Base-by-base conservation (phyloP, 2,888 invertebrate species). In the Nemoura dubitans region DNA sequence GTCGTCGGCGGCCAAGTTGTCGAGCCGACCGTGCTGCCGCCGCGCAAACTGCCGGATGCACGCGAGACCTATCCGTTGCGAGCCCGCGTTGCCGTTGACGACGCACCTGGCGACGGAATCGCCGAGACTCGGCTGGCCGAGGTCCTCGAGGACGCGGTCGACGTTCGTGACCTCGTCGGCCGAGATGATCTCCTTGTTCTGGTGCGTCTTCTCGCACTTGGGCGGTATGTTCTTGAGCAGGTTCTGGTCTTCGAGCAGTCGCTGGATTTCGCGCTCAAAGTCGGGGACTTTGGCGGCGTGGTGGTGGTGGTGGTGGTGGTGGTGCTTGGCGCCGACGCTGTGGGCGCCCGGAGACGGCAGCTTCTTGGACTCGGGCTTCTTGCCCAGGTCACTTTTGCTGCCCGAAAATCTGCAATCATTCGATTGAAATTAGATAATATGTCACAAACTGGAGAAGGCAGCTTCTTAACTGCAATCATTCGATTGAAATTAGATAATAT, bases 231-330 rank as follows among this genome's bases (percentile, higher is more conserved):
- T 93, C 90, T 94, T 94, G 87, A 94, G 92, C 87, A 94, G 91
- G 91, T 94, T 94, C 90, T 95, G 95, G 90, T 96, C 96, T 89
- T 96, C 96, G 88, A 96, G 92, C 89, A 96, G 93, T 91, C 96
- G 94, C 91, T 96, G 96, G 89, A 96, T 95, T 91, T 96, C 96
- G 90, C 95, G 93, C 92, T 96, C 96, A 90, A 96, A 96, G 28
- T 96, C 96, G 86, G 90, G 90, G 21, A 88, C 85, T 29, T 88
- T 88, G 59, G 6, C 59, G 27, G 76, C 7, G 29, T 81, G 82
- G 43, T 85, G 86, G 76, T 87, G 85, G 27, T 86, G 84, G 43
- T 87, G n/a, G 29, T 81, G 82, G 43, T 85, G 86, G 76, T 87
- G 85, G 27, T 86, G 84, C 43, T 87, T n/a, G 16, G 85, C 76